Conservation (phyloP, 1,140 invertebrate species). For the Alviniconcha marisindica region DNA sequence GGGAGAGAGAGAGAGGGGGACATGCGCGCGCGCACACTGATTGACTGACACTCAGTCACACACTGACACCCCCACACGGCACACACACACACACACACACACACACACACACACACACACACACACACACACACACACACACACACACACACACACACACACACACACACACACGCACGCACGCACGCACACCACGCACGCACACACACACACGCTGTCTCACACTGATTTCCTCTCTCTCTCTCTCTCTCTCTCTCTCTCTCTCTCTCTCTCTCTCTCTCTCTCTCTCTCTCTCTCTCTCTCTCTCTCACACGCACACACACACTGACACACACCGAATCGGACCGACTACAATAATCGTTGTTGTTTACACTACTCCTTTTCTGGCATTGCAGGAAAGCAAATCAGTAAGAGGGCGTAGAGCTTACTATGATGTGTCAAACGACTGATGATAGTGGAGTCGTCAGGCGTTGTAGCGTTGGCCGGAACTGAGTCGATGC, state of each 20-base stretch:
- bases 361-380: too few species aligned
- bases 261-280: neutral
- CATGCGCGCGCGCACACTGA: neutral
- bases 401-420: too few species aligned
- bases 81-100: conserved; percentile 2
- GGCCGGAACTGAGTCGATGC: too few species aligned
- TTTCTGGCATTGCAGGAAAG: too few species aligned
- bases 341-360: too few species aligned
- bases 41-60: too few species aligned
- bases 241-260: neutral
- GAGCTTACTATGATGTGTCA: too few species aligned
- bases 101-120: neutral
- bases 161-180: neutral
- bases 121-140: conserved; percentile 12
- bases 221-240: neutral
- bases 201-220: conserved; percentile 6
- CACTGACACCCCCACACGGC: too few species aligned
- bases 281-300: conserved; percentile 4
- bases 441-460: too few species aligned
- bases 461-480: too few species aligned
- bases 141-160: conserved; percentile 16
- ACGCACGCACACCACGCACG: conserved; percentile 23
- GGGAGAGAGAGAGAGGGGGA: neutral
- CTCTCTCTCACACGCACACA: neutral
- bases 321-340: too few species aligned